A percentile compares a stretch with the other conserved stretches of the same genome.
These are phyloP conservation scores for Rhopalosiphum maidis DNA, from an alignment of 1,140 invertebrate genomes.

Conservation along the genomic window DNA sequence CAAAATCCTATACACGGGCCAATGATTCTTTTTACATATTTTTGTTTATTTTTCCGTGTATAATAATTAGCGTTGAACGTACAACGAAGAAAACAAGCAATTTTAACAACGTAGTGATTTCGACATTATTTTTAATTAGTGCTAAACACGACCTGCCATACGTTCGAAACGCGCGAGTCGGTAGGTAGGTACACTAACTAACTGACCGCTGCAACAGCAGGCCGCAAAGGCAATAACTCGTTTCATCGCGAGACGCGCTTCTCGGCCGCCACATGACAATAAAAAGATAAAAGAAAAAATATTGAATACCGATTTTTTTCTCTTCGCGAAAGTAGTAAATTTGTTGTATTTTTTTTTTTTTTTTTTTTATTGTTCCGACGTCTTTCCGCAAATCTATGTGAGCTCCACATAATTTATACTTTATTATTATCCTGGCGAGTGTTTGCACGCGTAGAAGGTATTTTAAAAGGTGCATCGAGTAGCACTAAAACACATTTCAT, in stretches of 20 bases:
- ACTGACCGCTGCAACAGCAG: neutral
- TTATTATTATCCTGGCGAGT: slow-evolving; percentile 14
- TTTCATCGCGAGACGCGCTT: neutral
- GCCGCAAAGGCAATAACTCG: slow-evolving; percentile 29
- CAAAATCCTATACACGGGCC: neutral
- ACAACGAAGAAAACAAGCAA: neutral
- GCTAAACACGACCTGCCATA: neutral
- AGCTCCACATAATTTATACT: neutral
- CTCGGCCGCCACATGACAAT: neutral
- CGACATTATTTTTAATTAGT: slow-evolving; percentile 27
- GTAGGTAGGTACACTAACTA: neutral
- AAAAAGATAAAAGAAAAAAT: neutral
- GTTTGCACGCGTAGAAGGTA: neutral
- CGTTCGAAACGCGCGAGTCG: neutral
- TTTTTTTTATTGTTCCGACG: neutral
- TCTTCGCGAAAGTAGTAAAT: slow-evolving; percentile 34
- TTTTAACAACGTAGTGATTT: slow-evolving; percentile 3
- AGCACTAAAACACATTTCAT: slow-evolving; percentile 41
- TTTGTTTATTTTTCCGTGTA: neutral
- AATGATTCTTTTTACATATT: neutral
- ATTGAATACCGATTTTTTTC: slow-evolving; percentile 22
- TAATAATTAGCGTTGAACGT: neutral
- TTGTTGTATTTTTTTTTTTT: neutral
- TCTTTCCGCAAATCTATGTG: neutral
- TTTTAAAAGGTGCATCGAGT: slow-evolving; percentile 43